Evolutionary conservation across 35 echinoderm and acorn worm genomes (phyloP), one percentile per base, ranked within the genome.

Genomic region (Strongylocentrotus purpuratus): DNA sequence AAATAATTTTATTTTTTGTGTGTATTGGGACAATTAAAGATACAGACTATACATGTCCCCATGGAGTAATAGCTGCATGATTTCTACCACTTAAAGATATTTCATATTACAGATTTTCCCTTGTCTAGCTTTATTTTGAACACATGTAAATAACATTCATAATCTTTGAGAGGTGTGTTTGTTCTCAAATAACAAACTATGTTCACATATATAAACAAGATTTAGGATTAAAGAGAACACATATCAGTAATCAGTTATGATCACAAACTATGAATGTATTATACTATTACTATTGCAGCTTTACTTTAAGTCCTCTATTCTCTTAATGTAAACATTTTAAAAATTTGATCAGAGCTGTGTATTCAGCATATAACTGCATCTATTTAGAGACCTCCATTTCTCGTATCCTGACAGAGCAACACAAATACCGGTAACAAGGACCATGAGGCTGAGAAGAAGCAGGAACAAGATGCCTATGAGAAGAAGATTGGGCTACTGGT

Each of bases 401-500:
- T 47, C n/a, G n/a, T n/a, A 50, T 35, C 86, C 58, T 95, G 13
- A 94, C 94, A 99, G 97, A 97, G 97, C 87, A 86, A 95, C 28
- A 98, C 94, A 45, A 94, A 94, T 55, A 94, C 94, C 61, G 86
- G 87, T 20, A 99, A 99, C 89, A 97, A 98, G 70, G 98, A 99
- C 18, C 94, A 97, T 94, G 98, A 99, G 78, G 95, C 93, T 90
- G 98, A 99, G 86, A 97, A 98, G 71, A 97, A 97, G 65, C 93
- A 95, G 58, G 98, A 96, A 47, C 96, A 98, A 94, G 97, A 98
- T n/a, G 87, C 95, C 31, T 99, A 97, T 95, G 97, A 99, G 41
- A 98, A 99, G 92, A 99, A 96, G 50, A 97, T 99, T 61, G 98
- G 98, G 28, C 87, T 99, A 28, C 94, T 99, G 94, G 97, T 97